Base-by-base conservation (phyloP, 2,113 vertebrate genomes). In the Pomatostomus ruficeps region DNA sequence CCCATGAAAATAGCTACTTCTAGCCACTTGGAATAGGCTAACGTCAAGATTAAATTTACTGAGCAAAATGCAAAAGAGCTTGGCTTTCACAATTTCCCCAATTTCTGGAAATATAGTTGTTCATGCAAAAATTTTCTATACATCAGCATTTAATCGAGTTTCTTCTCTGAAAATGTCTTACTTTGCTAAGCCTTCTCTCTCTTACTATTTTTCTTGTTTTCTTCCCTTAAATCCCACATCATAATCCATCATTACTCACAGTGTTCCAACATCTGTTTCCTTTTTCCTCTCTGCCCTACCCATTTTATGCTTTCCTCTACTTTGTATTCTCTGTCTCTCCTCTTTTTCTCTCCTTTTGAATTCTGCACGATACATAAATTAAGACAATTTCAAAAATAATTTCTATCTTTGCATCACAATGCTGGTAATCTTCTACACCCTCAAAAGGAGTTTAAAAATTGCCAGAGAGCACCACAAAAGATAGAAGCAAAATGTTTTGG, bases 241-340 rank as follows among this genome's bases (percentile, higher is more conserved):
- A 62, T 55, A 82, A 91, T 57, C 82, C 75, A 74, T 55, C 40
- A 71, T 2, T 76, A 65, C 70, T 59, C 33, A 38, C 62, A 89
- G n/a, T 42, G 43, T 66, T 91, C 49, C 77, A 97, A 88, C 83
- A 93, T 92, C 94, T 75, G 81, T 95, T 96, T 96, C 81, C 71
- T 61, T 91, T 83, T 92, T 78, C 54, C 52, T 67, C 65, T 75
- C 89, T 76, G 62, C 43, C 29, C 46, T 92, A 91, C 19, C 24
- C 65, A 46, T 24, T 85, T 75, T 23, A 68, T 91, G 40, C 43
- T 88, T 80, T 77, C 55, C 62, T 67, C 58, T 85, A 62, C 31
- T 74, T 83, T 35, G 33, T 66, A 29, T 58, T 79, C 68, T 61
- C 67, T 3, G 3, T 40, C 42, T 85, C 49, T 25, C 6, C 21